Percentiles rank a stretch among this genome's conserved stretches.
These are phyloP conservation scores for Python bivittatus DNA, from an alignment of 2,113 vertebrate species.

Conservation along the genomic window DNA sequence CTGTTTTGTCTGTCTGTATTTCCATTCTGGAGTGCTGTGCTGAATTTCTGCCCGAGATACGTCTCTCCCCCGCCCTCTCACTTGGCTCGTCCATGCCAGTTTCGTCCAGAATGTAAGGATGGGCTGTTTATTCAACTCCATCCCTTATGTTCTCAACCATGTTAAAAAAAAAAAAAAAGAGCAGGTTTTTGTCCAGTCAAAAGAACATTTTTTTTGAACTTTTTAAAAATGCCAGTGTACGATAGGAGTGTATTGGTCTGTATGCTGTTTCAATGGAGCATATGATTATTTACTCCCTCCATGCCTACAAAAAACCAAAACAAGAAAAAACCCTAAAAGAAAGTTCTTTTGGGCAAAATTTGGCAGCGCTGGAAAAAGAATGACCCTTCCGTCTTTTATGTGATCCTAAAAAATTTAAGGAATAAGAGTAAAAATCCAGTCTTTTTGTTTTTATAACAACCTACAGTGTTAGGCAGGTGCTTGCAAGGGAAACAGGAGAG, in stretches of 20 bases:
- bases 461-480: conserved; percentile 75
- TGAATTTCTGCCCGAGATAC: conserved; percentile 44
- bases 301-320: conserved; percentile 41
- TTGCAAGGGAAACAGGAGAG: conserved; percentile 32
- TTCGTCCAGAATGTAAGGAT: conserved; percentile 60
- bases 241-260: conserved; percentile 51
- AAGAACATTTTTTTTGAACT: conserved; percentile 45
- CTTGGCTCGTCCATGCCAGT: conserved; percentile 63
- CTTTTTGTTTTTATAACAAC: conserved; percentile 60
- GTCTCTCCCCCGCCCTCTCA: not conserved
- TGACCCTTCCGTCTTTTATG: conserved; percentile 66
- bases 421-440: conserved; percentile 68
- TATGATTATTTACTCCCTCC: conserved; percentile 54
- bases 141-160: conserved; percentile 60
- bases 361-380: conserved; percentile 74
- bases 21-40: not conserved
- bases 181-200: conserved; percentile 60
- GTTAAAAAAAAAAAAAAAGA: conserved; percentile 28
- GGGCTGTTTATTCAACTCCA: conserved; percentile 48
- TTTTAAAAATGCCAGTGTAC: conserved; percentile 50
- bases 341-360: conserved; percentile 76
- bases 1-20: conserved; percentile 38
- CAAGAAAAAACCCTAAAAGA: conserved; percentile 3
- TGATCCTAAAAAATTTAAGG: conserved; percentile 72
- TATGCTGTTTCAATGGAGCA: conserved; percentile 48